Conservation (phyloP, 2,797 vertebrate genomes). For the Rachycentron canadum region DNA sequence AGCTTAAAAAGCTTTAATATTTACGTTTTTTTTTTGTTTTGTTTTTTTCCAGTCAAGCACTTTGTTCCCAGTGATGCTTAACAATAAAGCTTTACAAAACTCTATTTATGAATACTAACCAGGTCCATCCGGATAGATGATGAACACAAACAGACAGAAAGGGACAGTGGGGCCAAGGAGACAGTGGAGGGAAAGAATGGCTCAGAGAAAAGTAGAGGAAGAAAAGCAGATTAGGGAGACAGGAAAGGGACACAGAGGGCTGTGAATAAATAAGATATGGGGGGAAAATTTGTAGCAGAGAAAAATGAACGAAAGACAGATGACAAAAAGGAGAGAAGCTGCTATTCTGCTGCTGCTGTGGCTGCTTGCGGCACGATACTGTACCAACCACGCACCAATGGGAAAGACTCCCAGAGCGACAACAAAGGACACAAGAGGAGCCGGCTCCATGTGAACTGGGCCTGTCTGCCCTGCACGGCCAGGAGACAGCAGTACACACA, state of each 20-base stretch:
- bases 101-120: constrained; percentile 52
- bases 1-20: constrained; percentile 23
- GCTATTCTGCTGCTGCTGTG: constrained; percentile 27
- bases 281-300: constrained; percentile 9
- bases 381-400: constrained; percentile 65
- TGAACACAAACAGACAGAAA: constrained; percentile 52
- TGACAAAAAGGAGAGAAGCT: constrained; percentile 29
- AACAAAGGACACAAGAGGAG: constrained; percentile 88
- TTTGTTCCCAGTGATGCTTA: constrained; percentile 29
- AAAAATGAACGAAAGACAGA: constrained; percentile 19
- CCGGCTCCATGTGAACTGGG: constrained; percentile 83
- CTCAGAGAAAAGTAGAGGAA: constrained; percentile 26
- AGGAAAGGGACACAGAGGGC: constrained; percentile 20
- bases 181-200: constrained; percentile 37
- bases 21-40: no score
- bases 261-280: constrained; percentile 26
- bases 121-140: constrained; percentile 47
- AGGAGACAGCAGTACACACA: constrained; percentile 66
- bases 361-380: constrained; percentile 64
- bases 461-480: constrained; percentile 75
- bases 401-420: constrained; percentile 83
- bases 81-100: constrained; percentile 43
- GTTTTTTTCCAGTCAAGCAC: constrained; percentile 23
- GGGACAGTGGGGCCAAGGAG: constrained; percentile 36
- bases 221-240: constrained; percentile 49